A percentile compares a stretch with the other conserved stretches of the same genome.
Conservation (phyloP, 2,888 invertebrate species). For the Conchocele bisecta region DNA sequence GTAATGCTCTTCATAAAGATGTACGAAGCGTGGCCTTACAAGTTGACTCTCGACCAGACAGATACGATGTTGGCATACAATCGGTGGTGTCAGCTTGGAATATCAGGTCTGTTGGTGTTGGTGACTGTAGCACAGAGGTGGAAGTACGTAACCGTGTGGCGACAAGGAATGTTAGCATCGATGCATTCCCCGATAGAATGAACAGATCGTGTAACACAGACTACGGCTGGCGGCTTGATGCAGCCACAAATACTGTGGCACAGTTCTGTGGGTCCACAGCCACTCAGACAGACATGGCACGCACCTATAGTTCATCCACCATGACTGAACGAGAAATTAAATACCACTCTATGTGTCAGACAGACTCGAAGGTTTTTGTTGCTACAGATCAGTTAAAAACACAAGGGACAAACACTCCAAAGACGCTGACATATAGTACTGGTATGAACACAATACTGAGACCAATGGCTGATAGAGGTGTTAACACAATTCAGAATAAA, state of each 20-base stretch:
- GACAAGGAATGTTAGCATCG: slow-evolving; percentile 73
- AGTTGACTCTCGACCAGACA: slow-evolving; percentile 67
- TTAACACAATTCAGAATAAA: slow-evolving; percentile 53
- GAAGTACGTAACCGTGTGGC: slow-evolving; percentile 69
- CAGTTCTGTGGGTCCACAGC: slow-evolving; percentile 62
- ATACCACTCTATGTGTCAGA: slow-evolving; percentile 63
- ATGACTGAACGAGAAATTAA: slow-evolving; percentile 69
- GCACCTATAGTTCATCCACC: slow-evolving; percentile 66
- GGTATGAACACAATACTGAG: slow-evolving; percentile 70
- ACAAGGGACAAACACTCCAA: slow-evolving; percentile 65
- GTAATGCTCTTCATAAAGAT: slow-evolving; percentile 76
- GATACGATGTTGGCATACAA: slow-evolving; percentile 62
- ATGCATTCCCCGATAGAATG: slow-evolving; percentile 69
- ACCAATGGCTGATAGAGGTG: slow-evolving; percentile 49
- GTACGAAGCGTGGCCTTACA: slow-evolving; percentile 77
- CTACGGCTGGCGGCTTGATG: slow-evolving; percentile 74
- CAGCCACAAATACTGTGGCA: slow-evolving; percentile 70
- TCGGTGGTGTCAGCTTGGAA: slow-evolving; percentile 52
- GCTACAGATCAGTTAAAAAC: slow-evolving; percentile 65
- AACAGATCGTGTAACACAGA: slow-evolving; percentile 70
- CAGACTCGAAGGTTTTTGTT: slow-evolving; percentile 72
- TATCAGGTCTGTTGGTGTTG: slow-evolving; percentile 71
- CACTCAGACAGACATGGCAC: slow-evolving; percentile 70
- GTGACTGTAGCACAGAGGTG: slow-evolving; percentile 78
- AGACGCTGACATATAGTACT: slow-evolving; percentile 52